Evolutionary conservation across 2,888 invertebrate genomes (phyloP), one percentile per base, ranked within the genome.

Genomic region (Drosophila lacicola): DNA sequence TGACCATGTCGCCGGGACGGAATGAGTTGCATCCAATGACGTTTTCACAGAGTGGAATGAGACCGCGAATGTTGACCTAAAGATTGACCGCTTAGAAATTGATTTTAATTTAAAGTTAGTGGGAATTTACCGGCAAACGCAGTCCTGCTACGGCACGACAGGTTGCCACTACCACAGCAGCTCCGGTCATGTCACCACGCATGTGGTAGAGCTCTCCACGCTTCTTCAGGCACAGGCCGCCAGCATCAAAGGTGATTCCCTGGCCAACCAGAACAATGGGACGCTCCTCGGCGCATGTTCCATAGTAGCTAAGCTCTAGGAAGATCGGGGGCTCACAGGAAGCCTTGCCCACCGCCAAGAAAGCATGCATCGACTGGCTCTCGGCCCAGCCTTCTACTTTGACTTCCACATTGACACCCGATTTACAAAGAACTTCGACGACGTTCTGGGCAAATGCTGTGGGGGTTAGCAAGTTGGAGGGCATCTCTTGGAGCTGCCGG

Each of bases 111-210:
- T 25, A 25, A 25, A 6, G 6, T 25, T 25, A 0, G 25, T 1
- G 6, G 2, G 6, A 5, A 54, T 68, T 36, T 6, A 80, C 82
- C 2, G 96, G 96, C 13, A 96, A 91, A 70, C 95, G 94, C 0
- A 97, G 93, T 14, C 94, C 93, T 3, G 96, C 95, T 0, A 95
- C 95, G 0, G 96, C 95, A 56, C 95, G 93, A 50, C 96, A 94
- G 4, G 95, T 94, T 0, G 95, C 96, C 4, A 96, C 93, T 2
- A 96, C 96, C 83, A 95, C 95, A 0, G 97, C 97, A 0, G 97
- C 97, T 1, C 97, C 97, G 0, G 96, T 96, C 97, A 97, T 97
- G 88, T 97, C 97, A 1, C 95, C 96, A 68, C 96, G 93, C 96
- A 97, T 97, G 21, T 82, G 68, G 51, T 69, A 81, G 0, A 90